Evolutionary conservation across 2,113 vertebrate species (phyloP), one percentile per base, ranked within the genome.

Genomic region (Phasianus colchicus): DNA sequence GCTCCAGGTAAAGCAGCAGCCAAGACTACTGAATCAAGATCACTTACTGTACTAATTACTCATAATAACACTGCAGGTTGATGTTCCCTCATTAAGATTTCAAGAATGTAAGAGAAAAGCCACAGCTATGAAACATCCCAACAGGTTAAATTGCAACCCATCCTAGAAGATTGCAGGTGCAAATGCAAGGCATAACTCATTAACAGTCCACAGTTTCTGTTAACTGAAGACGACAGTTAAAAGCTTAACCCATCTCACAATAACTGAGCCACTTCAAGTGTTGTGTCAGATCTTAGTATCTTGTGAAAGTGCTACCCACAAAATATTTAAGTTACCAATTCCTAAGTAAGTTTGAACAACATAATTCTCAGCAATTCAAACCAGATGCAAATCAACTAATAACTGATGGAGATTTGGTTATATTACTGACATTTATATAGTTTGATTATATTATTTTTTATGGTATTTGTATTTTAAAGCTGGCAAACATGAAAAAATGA

Each of bases 21-120:
- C 0, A 0, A 71, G 45, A 78, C 0, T 2, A 61, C 54, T 17
- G n/a, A 36, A 9, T 27, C 43, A 38, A 81, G 47, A 43, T 32
- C 6, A 1, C 42, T 61, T 61, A 42, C 38, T 75, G 34, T 54
- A 16, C 34, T 65, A 13, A 27, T 54, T 36, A 29, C 24, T 57
- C 14, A 61, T 47, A 45, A 52, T 61, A 48, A 43, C 18, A 1
- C 52, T 66, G 40, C 58, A 50, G 36, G 1, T 0, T 4, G 24
- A 61, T 40, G 45, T 32, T 79, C 48, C 63, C 73, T 13, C 63
- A n/a, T 21, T 7, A 66, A 61, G 38, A 55, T 22, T 8, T 43
- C 43, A 84, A 22, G 29, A 66, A 65, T 7, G 64, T 2, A 2
- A 55, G 34, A 75, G 60, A 85, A 72, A 84, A 50, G 50, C 40